Percentiles rank a stretch among this genome's conserved stretches.
Conservation (phyloP, 1,140 invertebrate species). For the Plutomurus gul region DNA sequence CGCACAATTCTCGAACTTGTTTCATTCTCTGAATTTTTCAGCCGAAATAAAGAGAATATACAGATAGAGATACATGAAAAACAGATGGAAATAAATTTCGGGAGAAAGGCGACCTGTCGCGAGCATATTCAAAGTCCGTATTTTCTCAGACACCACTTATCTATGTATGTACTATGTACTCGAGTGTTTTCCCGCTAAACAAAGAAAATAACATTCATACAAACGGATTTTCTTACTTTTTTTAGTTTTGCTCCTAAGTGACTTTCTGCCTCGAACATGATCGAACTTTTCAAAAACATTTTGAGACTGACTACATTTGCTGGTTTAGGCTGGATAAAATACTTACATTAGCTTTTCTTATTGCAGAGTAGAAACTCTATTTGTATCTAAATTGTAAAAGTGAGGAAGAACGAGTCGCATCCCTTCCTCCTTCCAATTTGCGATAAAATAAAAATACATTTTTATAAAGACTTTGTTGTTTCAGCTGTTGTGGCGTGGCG, state of each 20-base stretch:
- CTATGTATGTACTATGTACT: not conserved
- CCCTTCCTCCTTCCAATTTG: too few species aligned
- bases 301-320: not conserved
- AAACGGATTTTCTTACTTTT: too few species aligned
- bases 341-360: too few species aligned
- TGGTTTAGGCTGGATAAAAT: not conserved
- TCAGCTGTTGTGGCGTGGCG: not conserved
- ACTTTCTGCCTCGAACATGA: not conserved
- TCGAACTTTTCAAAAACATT: constrained; percentile 2
- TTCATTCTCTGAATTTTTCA: not conserved
- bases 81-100: constrained; percentile 6
- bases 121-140: constrained; percentile 21
- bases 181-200: not conserved
- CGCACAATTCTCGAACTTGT: not conserved
- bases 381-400: too few species aligned
- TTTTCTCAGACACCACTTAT: not conserved
- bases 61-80: too few species aligned
- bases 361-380: too few species aligned
- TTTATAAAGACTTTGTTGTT: not conserved
- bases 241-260: too few species aligned
- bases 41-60: not conserved
- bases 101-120: constrained; percentile 13
- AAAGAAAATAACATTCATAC: too few species aligned
- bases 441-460: too few species aligned
- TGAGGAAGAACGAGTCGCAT: too few species aligned